Conservation (phyloP, 2,888 invertebrate genomes). For the Homarus gammarus region DNA sequence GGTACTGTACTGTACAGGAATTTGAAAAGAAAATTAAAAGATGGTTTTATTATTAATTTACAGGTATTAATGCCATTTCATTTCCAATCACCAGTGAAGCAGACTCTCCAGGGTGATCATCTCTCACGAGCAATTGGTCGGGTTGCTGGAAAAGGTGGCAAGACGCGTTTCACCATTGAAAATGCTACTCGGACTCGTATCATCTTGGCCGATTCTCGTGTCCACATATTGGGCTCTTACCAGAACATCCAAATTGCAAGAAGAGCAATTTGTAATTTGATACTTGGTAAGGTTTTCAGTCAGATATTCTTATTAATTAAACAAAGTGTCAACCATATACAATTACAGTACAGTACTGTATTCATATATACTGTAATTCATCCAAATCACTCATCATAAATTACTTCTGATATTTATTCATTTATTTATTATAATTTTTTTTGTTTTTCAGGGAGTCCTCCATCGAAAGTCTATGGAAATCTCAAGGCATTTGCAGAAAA, state of each 20-base stretch:
- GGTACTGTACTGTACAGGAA: too few relatives aligned
- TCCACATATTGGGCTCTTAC: slow-evolving; percentile 97
- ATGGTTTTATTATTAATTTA: not conserved
- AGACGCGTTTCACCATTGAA: slow-evolving; percentile 98
- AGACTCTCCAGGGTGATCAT: slow-evolving; percentile 93
- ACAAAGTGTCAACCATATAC: too few relatives aligned
- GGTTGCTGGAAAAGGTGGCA: slow-evolving; percentile 97
- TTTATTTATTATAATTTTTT: slow-evolving; percentile 11
- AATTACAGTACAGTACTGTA: too few relatives aligned
- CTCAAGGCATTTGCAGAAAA: slow-evolving; percentile 71
- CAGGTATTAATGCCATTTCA: slow-evolving; percentile 14
- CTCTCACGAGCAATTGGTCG: slow-evolving; percentile 97
- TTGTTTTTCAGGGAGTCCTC: slow-evolving; percentile 86
- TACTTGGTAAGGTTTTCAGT: slow-evolving; percentile 84
- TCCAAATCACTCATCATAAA: too few relatives aligned
- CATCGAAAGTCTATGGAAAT: slow-evolving; percentile 97
- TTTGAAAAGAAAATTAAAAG: too few relatives aligned
- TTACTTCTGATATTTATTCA: not conserved
- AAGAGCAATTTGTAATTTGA: slow-evolving; percentile 96
- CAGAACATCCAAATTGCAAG: slow-evolving; percentile 97
- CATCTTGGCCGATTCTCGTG: slow-evolving; percentile 96
- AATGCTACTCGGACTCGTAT: slow-evolving; percentile 99
- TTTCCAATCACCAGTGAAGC: slow-evolving; percentile 85
- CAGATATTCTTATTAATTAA: not conserved
- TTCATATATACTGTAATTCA: too few relatives aligned